phyloP scores from a whole-genome alignment of 2,888 invertebrate species.

The Lepidocyrtinus sp. region DNA sequence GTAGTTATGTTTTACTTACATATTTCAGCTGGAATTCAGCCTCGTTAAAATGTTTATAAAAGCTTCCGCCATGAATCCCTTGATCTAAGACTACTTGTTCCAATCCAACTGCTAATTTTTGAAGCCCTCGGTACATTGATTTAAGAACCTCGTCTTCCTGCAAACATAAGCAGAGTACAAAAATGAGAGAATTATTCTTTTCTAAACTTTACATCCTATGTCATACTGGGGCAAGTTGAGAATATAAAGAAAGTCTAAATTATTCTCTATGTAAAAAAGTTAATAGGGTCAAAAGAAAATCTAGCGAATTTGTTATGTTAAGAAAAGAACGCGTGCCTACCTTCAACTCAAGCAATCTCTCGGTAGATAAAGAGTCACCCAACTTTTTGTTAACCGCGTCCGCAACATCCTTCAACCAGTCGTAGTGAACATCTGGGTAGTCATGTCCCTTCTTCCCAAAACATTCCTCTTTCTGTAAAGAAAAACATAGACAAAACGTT shows the following conservation, averaged over 20 bases:
- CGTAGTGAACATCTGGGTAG: constrained; percentile 74
- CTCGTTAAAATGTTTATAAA: constrained; percentile 76
- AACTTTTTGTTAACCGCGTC: constrained; percentile 74
- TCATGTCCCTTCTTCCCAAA: constrained; percentile 71
- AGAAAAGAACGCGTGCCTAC: constrained; percentile 71
- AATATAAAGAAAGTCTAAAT: no score
- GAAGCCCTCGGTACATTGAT: constrained; percentile 79
- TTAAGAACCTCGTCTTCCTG: constrained; percentile 76
- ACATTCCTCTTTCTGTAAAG: constrained; percentile 67
- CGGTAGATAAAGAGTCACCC: constrained; percentile 72
- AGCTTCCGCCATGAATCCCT: constrained; percentile 74
- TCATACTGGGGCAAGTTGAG: no score
- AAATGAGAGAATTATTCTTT: no score
- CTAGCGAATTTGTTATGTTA: not conserved
- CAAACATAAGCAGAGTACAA: constrained; percentile 69
- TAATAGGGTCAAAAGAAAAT: not conserved
- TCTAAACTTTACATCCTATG: no score
- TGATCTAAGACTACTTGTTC: constrained; percentile 79
- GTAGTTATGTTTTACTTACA: constrained; percentile 71
- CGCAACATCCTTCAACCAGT: constrained; percentile 74
- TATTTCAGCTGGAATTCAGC: constrained; percentile 78
- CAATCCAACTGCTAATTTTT: constrained; percentile 81
- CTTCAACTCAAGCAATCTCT: constrained; percentile 73
- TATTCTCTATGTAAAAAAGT: no score
- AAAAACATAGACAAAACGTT: constrained; percentile 22